Base-by-base conservation (phyloP, 2,888 invertebrate species). In the Melipona beecheii region DNA sequence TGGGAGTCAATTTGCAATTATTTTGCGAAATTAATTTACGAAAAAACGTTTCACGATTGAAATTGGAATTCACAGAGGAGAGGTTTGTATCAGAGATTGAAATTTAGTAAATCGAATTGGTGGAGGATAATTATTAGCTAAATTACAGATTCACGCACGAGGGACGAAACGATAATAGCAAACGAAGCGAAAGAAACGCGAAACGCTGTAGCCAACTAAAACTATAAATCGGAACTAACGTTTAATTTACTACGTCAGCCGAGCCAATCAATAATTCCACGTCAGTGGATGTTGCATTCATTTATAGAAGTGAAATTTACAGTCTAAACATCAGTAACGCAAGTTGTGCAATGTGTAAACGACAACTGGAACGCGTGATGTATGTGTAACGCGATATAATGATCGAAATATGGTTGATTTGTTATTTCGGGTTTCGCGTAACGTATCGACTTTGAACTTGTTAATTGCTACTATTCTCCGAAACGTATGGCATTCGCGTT, bases 291-390 rank as follows among this genome's bases (percentile, higher is more conserved):
- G 24, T n/a, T 58, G 24, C n/a, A 5, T n/a, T 58, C 56, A 58
- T 58, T n/a, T 58, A 58, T 58, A n/a, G n/a, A 58, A 58, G n/a
- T n/a, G 56, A 58, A 58, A n/a, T 58, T 5, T n/a, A n/a, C 56
- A 15, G 15, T 58, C 56, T 24, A 58, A 58, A 58, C n/a, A 58
- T 58, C 24, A 15, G n/a, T n/a, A 56, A n/a, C 13, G n/a, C 15
- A 27, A 27, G 13, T 56, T n/a, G 56, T 4, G n/a, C 56, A n/a
- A 58, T 24, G n/a, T 58, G 24, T 58, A 58, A 58, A 15, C 56
- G 5, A n/a, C 56, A 15, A 56, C 56, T 58, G 24, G 24, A 2
- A 15, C n/a, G n/a, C n/a, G 56, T 58, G 56, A 58, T 15, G n/a
- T n/a, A n/a, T 15, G 15, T 56, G 56, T 24, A 58, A 58, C n/a